Evolutionary conservation across 2,113 vertebrate species (phyloP).

Genomic region (Engraulis encrasicolus): DNA sequence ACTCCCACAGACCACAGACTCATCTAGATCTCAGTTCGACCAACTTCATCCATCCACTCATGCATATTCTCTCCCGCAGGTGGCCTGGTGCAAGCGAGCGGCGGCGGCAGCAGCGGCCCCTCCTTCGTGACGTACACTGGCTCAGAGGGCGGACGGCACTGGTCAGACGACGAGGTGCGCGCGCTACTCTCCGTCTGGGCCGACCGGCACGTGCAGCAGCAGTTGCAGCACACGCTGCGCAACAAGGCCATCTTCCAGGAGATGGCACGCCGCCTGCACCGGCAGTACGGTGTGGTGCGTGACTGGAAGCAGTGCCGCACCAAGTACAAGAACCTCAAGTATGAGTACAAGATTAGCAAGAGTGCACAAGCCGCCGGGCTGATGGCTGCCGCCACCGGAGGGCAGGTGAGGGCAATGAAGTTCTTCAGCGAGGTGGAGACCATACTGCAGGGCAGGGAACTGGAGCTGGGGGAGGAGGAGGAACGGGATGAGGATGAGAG

Average conservation of each 20-base stretch:
- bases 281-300: constrained; percentile 81
- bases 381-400: constrained; percentile 52
- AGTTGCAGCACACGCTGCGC: constrained; percentile 83
- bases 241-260: constrained; percentile 93
- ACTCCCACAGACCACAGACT: too few species aligned
- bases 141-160: constrained; percentile 88
- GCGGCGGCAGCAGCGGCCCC: too few species aligned
- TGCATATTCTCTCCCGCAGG: not conserved
- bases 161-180: constrained; percentile 86
- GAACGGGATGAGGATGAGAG: constrained; percentile 55
- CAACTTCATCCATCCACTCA: not conserved
- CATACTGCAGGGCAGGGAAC: constrained; percentile 79
- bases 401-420: constrained; percentile 83
- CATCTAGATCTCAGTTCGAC: too few species aligned
- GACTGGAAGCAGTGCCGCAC: constrained; percentile 94
- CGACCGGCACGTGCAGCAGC: constrained; percentile 79
- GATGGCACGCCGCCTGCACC: constrained; percentile 84
- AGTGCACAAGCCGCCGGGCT: constrained; percentile 66
- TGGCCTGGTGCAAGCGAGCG: not conserved
- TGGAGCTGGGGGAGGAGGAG: constrained; percentile 59
- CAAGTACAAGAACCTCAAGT: constrained; percentile 92
- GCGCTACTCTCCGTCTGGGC: constrained; percentile 86
- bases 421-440: constrained; percentile 87
- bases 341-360: constrained; percentile 86
- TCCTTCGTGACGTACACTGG: constrained; percentile 72